Base-by-base conservation (phyloP, 1,140 invertebrate genomes). In the Drosophila sechellia region DNA sequence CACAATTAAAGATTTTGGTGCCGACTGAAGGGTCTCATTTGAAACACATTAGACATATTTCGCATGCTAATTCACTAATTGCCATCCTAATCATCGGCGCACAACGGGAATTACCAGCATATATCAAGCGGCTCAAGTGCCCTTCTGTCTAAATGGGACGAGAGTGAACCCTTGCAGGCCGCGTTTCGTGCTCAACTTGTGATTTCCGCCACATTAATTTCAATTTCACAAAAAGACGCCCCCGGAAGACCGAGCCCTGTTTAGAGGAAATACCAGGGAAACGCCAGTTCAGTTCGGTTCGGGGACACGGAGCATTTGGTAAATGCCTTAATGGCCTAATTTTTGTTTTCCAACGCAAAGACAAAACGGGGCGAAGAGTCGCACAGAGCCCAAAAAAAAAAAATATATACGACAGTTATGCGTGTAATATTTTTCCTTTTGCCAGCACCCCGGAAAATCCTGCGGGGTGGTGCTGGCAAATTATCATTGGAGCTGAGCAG, bases 241-340 rank as follows among this genome's bases (percentile, higher is more conserved):
- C 56, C 60, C 64, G 34, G 60, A 48, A 55, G 50, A 42, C 42
- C 54, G 58, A 35, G 17, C 54, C 57, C 37, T 10, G 59, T 43
- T 39, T 52, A 54, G 48, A 37, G 61, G 17, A 68, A 63, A 66
- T 66, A 35, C 45, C 64, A 35, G n/a, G 15, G n/a, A 45, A 45
- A 63, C 27, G 20, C 20, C 20, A 22, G 6, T 31, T 31, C 6
- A 1, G 31, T 10, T 31, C 3, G 31, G 31, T 31, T 3, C 31
- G 31, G 75, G 74, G 83, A 85, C 83, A 86, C 84, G 83, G 71
- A 68, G 79, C 84, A 87, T 89, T 87, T 87, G 83, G 84, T 87
- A 87, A 87, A 87, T 87, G 83, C 83, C 83, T 87, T 89, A 87
- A 87, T 89, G 83, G 83, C 84, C 83, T 87, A 89, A 87, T 87